Evolutionary conservation across 2,113 vertebrate genomes (phyloP).

Genomic region (Epinephelus cyanopodus): DNA sequence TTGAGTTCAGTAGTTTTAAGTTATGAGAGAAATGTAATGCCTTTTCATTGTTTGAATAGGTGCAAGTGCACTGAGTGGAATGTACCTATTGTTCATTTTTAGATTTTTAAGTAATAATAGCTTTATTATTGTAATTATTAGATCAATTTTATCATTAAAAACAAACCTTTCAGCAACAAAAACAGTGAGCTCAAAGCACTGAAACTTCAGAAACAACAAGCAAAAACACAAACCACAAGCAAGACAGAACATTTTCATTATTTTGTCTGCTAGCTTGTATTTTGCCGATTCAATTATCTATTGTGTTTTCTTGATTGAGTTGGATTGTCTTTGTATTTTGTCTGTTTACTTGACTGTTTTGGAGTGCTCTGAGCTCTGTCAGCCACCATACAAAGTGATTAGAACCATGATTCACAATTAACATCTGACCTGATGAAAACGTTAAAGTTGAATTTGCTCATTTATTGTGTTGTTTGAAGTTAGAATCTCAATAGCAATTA

Average conservation of each 20-base stretch:
- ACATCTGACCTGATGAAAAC: background rate
- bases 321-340: background rate
- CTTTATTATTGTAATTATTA: background rate
- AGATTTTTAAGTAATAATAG: background rate
- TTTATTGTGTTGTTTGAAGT: background rate
- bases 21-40: background rate
- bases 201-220: background rate
- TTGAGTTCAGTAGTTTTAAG: constrained; percentile 12
- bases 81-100: background rate
- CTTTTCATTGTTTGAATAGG: background rate
- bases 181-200: background rate
- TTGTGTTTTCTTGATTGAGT: background rate
- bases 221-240: background rate
- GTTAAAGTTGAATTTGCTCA: background rate
- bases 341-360: background rate
- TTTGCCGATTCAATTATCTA: background rate
- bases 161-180: background rate
- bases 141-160: background rate
- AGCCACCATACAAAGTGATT: background rate
- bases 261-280: background rate
- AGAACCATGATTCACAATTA: background rate
- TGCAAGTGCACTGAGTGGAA: background rate
- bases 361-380: background rate
- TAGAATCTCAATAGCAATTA: background rate
- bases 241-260: background rate